phyloP scores from a whole-genome alignment of 2,113 vertebrate species.

The Dipodomys merriami region DNA sequence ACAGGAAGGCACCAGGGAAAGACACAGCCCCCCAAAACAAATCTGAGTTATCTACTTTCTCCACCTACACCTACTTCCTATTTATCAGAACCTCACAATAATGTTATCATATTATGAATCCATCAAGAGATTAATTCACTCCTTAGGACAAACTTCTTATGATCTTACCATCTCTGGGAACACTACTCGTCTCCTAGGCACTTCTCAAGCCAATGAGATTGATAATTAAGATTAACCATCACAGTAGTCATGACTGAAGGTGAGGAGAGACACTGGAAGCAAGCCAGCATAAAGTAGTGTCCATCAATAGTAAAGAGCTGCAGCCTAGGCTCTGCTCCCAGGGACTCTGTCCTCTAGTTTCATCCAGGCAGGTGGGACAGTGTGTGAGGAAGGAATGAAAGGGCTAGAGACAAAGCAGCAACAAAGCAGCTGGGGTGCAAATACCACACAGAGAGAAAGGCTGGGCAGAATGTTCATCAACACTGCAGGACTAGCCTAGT shows the following conservation, averaged over 20 bases:
- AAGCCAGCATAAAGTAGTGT: not conserved
- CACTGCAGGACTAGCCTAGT: not conserved
- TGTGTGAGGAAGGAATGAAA: not conserved
- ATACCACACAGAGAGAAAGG: not conserved
- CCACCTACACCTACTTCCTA: no score
- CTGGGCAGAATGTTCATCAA: not conserved
- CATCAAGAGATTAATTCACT: no score
- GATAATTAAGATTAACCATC: no score
- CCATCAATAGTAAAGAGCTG: not conserved
- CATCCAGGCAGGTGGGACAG: not conserved
- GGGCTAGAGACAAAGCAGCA: not conserved
- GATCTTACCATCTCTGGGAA: no score
- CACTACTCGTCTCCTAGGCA: no score
- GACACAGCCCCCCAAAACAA: no score
- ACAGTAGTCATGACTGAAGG: not conserved
- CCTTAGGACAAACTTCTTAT: no score
- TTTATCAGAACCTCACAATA: no score
- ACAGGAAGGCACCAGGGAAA: no score
- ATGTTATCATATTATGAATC: no score
- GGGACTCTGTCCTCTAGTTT: not conserved
- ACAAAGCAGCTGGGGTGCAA: not conserved
- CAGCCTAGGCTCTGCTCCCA: not conserved
- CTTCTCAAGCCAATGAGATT: no score
- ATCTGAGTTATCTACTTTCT: no score
- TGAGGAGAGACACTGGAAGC: not conserved